Evolutionary conservation across 1,140 invertebrate genomes (phyloP), one percentile per base, ranked within the genome.

Genomic region (Tetramorium alpestre): DNA sequence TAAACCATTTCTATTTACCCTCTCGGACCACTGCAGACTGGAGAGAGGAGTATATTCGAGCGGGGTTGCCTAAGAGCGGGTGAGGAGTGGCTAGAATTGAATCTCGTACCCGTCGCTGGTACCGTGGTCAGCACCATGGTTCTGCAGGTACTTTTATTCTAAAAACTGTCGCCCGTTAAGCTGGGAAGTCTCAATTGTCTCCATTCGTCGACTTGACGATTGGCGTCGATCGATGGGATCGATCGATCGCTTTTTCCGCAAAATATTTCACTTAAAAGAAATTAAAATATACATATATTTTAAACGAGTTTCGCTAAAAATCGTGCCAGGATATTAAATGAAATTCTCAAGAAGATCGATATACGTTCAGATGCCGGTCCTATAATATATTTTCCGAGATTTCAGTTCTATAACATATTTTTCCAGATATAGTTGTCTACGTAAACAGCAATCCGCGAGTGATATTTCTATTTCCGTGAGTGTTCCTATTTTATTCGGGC

Each of bases 51-150:
- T 94, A 99, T 99, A 94, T 98, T 99, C 96, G 98, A 98, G 94
- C 97, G 98, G 64, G 99, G 99, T 78, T 99, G 99, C 95, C 96
- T 99, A 90, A 96, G 98, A 87, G 98, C 98, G 85, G 98, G 98
- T 76, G 98, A 99, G 95, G 98, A 98, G 94, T 99, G 98, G 99
- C 96, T 99, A 89, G 98, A 99, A 95, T 96, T 97, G 90, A 98
- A 99, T 96, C 96, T 99, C 85, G 96, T 98, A 75, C 97, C 97
- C 88, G 98, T 99, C 38, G 98, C 98, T 54, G 97, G 97, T 73
- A 97, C 97, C 58, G 96, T 97, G 84, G 97, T 99, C 80, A 97
- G 96, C 85, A 96, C 98, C 88, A 97, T 98, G 91, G 96, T 99
- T 44, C 94, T 98, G 78, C 98, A 99, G 98, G 98, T 99, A 95